phyloP scores from a whole-genome alignment of 53 echinoderm and acorn worm species.

The Paracentrotus lividus region DNA sequence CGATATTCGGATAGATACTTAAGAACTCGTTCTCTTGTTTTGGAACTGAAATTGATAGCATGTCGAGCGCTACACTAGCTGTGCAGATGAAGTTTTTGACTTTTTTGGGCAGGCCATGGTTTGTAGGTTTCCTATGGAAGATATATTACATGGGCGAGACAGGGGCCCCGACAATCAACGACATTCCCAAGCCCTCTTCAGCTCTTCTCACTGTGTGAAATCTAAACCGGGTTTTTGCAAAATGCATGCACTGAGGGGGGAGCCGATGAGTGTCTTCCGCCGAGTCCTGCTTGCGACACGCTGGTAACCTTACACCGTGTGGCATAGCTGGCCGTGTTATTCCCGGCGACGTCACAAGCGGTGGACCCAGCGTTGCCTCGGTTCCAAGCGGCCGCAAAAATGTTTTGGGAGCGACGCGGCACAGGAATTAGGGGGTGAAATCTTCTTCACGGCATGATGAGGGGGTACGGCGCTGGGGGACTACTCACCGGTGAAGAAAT shows the following conservation, averaged over 20 bases:
- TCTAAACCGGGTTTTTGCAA: conserved; percentile 64
- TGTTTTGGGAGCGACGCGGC: conserved; percentile 62
- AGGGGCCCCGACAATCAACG: conserved; percentile 38
- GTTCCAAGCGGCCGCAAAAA: conserved; percentile 59
- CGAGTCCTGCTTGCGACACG: conserved; percentile 59
- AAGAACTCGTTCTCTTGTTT: conserved; percentile 70
- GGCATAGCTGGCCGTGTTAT: conserved; percentile 54
- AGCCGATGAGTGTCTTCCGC: conserved; percentile 46
- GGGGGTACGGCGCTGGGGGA: conserved; percentile 36
- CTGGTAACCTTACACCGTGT: conserved; percentile 61
- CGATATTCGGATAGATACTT: conserved; percentile 60
- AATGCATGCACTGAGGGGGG: conserved; percentile 67
- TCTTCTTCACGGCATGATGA: conserved; percentile 17
- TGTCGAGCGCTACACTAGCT: conserved; percentile 63
- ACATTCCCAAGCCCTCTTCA: conserved; percentile 53
- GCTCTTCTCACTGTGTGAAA: conserved; percentile 62
- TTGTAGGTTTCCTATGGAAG: conserved; percentile 60
- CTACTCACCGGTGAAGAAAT: conserved; percentile 17
- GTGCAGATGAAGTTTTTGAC: conserved; percentile 68
- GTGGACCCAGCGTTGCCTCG: conserved; percentile 36
- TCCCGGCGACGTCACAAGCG: conserved; percentile 38
- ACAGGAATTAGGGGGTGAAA: conserved; percentile 7
- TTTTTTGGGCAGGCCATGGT: conserved; percentile 54
- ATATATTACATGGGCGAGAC: conserved; percentile 66
- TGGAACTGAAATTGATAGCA: conserved; percentile 69